Percentiles rank a stretch among this genome's conserved stretches.
These are phyloP conservation scores for Neodontobutis hainanensis DNA, from an alignment of 2,113 vertebrate genomes.

Conservation along the genomic window DNA sequence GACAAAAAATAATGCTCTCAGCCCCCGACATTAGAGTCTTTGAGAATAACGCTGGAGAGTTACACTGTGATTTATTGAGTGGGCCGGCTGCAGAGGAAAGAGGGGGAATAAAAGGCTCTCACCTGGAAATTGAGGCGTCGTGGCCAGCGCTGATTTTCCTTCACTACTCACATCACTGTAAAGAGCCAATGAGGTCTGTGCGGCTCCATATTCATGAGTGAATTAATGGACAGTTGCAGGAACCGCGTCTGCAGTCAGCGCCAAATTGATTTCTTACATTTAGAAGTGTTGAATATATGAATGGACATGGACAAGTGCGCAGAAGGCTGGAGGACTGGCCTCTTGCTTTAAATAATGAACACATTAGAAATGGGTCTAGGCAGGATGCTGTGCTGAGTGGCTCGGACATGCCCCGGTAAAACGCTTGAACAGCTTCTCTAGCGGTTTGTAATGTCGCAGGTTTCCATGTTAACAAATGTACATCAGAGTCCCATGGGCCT, in stretches of 20 bases:
- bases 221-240: constrained; percentile 69
- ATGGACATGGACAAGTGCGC: constrained; percentile 53
- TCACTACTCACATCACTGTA: constrained; percentile 65
- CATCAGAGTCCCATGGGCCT: constrained; percentile 11
- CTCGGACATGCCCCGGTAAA: constrained; percentile 17
- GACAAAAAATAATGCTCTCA: constrained; percentile 47
- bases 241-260: constrained; percentile 50
- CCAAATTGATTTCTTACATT: constrained; percentile 75
- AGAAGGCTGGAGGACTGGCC: constrained; percentile 22
- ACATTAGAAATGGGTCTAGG: constrained; percentile 10
- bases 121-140: constrained; percentile 65
- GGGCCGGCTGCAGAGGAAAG: constrained; percentile 59
- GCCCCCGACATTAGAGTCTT: constrained; percentile 49
- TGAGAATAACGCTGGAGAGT: constrained; percentile 47
- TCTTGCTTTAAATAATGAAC: constrained; percentile 51
- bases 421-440: constrained; percentile 24
- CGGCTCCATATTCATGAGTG: constrained; percentile 72
- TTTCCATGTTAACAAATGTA: constrained; percentile 55
- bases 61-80: constrained; percentile 71
- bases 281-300: constrained; percentile 74
- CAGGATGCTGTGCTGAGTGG: constrained; percentile 17
- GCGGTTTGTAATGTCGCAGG: constrained; percentile 26
- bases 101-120: constrained; percentile 68
- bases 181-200: constrained; percentile 66
- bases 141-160: constrained; percentile 60